These are phyloP conservation scores for Triplophysa tibetana DNA, from an alignment of 2,113 vertebrate genomes.

Conservation along the genomic window DNA sequence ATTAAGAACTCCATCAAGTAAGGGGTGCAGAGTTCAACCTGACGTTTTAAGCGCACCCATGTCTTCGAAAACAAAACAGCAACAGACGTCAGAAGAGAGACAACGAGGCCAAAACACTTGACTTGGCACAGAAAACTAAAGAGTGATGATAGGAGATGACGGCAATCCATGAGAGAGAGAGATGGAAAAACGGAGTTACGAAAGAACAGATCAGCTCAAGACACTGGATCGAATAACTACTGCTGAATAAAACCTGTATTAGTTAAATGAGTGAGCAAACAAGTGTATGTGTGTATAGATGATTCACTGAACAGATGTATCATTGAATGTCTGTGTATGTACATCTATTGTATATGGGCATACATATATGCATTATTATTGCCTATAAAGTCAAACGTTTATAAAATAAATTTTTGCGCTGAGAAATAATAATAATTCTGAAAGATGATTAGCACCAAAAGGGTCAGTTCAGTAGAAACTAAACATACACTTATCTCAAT, in stretches of 20 bases:
- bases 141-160: neutral
- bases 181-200: neutral
- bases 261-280: conserved; percentile 5
- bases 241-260: neutral
- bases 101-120: neutral
- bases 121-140: conserved; percentile 2
- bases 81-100: neutral
- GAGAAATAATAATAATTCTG: too few species aligned
- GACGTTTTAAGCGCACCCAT: neutral
- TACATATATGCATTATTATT: neutral
- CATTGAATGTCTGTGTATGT: neutral
- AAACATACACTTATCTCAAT: neutral
- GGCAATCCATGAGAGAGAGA: neutral
- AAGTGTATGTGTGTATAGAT: neutral
- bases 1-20: neutral
- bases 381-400: too few species aligned
- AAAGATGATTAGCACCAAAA: too few species aligned
- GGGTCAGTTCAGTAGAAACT: too few species aligned
- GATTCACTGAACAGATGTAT: neutral
- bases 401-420: too few species aligned
- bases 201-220: neutral
- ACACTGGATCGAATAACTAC: neutral
- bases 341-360: neutral
- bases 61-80: conserved; percentile 3
- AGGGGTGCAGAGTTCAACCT: neutral